These are phyloP conservation scores for Rhabdomys dilectus DNA, from an alignment of 2,113 vertebrate genomes.

Conservation along the genomic window DNA sequence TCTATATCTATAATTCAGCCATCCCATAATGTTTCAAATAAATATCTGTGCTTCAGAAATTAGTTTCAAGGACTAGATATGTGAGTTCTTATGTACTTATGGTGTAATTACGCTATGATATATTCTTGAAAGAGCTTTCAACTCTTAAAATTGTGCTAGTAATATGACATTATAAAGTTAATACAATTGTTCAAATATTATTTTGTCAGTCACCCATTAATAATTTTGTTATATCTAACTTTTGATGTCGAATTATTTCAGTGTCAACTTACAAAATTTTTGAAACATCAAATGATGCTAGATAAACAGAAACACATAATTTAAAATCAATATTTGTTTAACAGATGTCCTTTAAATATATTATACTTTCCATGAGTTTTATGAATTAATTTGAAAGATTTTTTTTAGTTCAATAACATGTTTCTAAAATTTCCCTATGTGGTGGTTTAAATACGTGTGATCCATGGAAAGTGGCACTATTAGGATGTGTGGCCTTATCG, in stretches of 20 bases:
- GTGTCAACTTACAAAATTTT: background rate
- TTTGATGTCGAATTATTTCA: background rate
- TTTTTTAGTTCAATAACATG: background rate
- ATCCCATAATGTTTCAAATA: background rate
- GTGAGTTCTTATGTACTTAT: background rate
- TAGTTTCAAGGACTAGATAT: background rate
- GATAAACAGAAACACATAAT: background rate
- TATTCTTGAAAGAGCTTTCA: background rate
- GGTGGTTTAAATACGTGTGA: too few relatives aligned
- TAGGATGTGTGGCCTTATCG: too few relatives aligned
- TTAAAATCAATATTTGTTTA: background rate
- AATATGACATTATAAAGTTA: background rate
- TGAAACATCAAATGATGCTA: background rate
- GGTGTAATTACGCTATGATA: background rate
- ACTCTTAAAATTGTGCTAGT: background rate
- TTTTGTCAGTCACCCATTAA: background rate
- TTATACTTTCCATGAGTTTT: background rate
- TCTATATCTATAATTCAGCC: background rate
- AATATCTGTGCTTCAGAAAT: background rate
- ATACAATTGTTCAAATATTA: background rate
- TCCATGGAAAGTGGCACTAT: too few relatives aligned
- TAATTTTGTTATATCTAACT: background rate
- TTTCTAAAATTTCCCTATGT: background rate
- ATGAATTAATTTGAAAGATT: background rate
- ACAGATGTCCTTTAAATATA: background rate